Evolutionary conservation across 2,113 vertebrate species (phyloP).

Genomic region (Calyptomena viridis): DNA sequence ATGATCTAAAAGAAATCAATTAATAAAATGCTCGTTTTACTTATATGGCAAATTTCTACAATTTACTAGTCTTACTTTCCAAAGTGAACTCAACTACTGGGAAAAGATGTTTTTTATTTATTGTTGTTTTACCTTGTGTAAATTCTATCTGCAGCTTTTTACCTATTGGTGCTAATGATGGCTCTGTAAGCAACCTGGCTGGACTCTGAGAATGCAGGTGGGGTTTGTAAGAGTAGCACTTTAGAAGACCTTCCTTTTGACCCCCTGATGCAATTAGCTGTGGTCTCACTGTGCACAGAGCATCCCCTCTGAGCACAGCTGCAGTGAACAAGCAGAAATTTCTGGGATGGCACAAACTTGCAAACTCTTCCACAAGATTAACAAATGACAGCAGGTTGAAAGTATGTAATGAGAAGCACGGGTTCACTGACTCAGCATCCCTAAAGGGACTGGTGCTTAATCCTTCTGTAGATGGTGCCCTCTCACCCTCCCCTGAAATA

Average conservation of each 20-base stretch:
- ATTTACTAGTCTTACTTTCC: background rate
- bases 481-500: background rate
- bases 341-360: slow-evolving; percentile 24
- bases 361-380: slow-evolving; percentile 18
- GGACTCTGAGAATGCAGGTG: background rate
- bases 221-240: background rate
- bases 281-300: background rate
- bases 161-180: background rate
- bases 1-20: background rate
- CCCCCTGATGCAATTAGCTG: slow-evolving; percentile 3
- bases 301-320: slow-evolving; percentile 29
- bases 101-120: background rate
- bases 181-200: background rate
- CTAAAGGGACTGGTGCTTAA: slow-evolving; percentile 16
- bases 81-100: background rate
- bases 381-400: slow-evolving; percentile 44
- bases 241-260: background rate
- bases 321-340: slow-evolving; percentile 7
- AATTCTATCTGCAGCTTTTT: background rate
- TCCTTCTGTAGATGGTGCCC: background rate
- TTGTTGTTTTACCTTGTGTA: background rate
- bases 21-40: background rate
- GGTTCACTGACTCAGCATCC: slow-evolving; percentile 52
- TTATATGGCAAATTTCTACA: background rate
- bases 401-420: slow-evolving; percentile 31